Evolutionary conservation across 2,888 invertebrate genomes (phyloP), one percentile per base, ranked within the genome.

Genomic region (Idaea aversata): DNA sequence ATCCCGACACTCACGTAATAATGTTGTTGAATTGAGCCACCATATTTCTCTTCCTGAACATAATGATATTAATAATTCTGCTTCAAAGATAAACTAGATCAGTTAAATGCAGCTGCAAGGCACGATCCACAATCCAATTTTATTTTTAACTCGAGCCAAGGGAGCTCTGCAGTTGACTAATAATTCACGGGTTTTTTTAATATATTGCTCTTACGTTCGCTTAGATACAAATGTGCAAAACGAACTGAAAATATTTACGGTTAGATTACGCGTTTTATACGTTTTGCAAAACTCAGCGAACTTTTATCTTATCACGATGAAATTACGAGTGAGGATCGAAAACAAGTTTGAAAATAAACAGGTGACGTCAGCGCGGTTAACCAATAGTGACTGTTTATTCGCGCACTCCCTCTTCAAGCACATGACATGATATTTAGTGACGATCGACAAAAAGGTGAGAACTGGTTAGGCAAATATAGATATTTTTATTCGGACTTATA

Each of bases 21-120:
- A 86, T 80, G 77, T 72, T 82, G 81, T 89, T 91, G 68, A 88
- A 80, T 74, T 88, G 88, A 65, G 81, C 73, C 62, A 90, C 78
- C 67, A 90, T 77, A 79, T 82, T 89, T 72, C 88, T 86, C 73
- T 87, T 89, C 76, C 85, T 88, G 73, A 88, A 88, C 90, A 91
- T 91, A 69, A 67, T 75, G 65, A 61, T 64, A 66, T 69, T 71
- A 63, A 68, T 66, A 64, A 61, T 68, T 57, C 67, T 64, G 63
- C n/a, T 67, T 59, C 61, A 62, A 65, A 61, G 63, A 60, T 63
- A 61, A 69, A 69, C 68, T 64, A 66, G 34, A 70, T 62, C 47
- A 65, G 62, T 66, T 66, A 63, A 57, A 67, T 75, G 76, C 76
- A 75, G 68, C 71, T 70, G 72, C 71, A 47, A 47, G 47, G 47